Conservation (phyloP, 2,113 vertebrate genomes). For the Chlorodrepanis virens region DNA sequence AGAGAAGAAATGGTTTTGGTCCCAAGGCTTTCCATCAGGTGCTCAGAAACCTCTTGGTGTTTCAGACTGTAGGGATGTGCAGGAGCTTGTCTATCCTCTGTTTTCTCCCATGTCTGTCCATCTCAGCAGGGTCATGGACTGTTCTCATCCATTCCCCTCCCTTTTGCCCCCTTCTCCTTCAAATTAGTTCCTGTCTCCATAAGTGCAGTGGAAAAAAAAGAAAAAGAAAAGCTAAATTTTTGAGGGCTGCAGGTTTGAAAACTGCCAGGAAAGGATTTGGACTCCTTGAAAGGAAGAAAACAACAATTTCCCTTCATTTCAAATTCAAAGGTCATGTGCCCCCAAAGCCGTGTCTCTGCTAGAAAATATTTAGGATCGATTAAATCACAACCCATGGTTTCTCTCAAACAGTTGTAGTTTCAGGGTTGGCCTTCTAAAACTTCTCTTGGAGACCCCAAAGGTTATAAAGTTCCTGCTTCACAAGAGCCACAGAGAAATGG, state of each 20-base stretch:
- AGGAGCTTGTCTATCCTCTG: neutral
- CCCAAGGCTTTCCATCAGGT: neutral
- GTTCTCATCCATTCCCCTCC: neutral
- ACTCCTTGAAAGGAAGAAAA: neutral
- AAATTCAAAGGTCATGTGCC: neutral
- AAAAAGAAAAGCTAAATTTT: neutral
- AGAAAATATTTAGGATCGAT: neutral
- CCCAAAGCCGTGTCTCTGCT: fast-evolving
- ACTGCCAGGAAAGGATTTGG: neutral
- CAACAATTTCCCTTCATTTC: neutral
- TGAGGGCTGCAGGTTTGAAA: neutral
- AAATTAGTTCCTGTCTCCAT: neutral
- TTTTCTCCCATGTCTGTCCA: neutral
- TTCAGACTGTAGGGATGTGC: neutral
- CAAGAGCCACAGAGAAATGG: neutral
- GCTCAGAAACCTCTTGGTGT: neutral
- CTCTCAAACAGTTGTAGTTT: neutral
- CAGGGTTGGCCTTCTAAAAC: neutral
- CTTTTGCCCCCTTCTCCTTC: neutral
- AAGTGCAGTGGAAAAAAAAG: neutral
- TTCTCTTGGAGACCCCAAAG: neutral
- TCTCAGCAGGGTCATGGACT: neutral
- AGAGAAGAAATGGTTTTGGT: neutral
- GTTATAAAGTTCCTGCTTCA: neutral
- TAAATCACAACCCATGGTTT: neutral